phyloP scores from a whole-genome alignment of 1,140 invertebrate genomes.

The Drosophila melanogaster region Release_6_plus_ISO1_MT NT_037436.4:10768001-10768500 shows the following conservation, averaged over 20 bases:
- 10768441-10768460: no score
- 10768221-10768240: slow-evolving; percentile 14
- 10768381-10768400: background rate
- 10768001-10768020: slow-evolving; percentile 83
- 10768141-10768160: slow-evolving; percentile 55
- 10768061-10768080: background rate
- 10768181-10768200: slow-evolving; percentile 77
- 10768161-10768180: slow-evolving; percentile 77
- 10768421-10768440: no score
- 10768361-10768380: background rate
- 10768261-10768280: slow-evolving; percentile 28
- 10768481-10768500: no score
- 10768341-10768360: background rate
- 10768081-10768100: slow-evolving; percentile 4
- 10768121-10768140: slow-evolving; percentile 19
- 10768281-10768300: background rate
- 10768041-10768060: slow-evolving; percentile 22
- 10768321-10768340: slow-evolving; percentile 8
- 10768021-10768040: slow-evolving; percentile 55
- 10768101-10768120: slow-evolving; percentile 54
- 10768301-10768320: background rate
- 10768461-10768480: no score
- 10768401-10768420: background rate
- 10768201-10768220: slow-evolving; percentile 40
- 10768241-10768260: slow-evolving; percentile 8